phyloP scores from a whole-genome alignment of 2,113 vertebrate genomes.

The Petrocephalus microphthalmus region DNA sequence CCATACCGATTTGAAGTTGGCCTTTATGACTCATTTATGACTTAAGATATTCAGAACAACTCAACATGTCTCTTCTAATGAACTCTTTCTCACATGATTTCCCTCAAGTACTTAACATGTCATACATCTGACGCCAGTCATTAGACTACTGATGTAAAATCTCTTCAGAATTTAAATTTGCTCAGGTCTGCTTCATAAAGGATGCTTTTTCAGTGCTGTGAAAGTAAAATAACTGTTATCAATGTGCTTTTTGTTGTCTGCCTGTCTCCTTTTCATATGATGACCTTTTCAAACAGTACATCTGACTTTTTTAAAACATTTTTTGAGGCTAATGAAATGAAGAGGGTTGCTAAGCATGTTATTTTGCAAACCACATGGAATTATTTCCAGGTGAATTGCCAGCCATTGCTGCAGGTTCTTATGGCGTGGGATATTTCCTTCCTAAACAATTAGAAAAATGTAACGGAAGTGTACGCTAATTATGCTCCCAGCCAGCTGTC shows the following conservation, averaged over 20 bases:
- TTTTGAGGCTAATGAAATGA: background rate
- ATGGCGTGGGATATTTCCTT: background rate
- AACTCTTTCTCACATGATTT: background rate
- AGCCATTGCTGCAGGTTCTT: background rate
- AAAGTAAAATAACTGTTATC: background rate
- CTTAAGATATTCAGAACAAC: background rate
- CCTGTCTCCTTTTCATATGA: background rate
- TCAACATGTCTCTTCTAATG: background rate
- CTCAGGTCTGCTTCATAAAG: background rate
- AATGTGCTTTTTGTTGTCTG: background rate
- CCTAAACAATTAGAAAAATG: background rate
- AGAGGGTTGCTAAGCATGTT: background rate
- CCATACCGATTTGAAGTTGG: background rate
- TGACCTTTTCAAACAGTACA: background rate
- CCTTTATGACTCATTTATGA: background rate
- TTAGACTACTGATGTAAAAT: background rate
- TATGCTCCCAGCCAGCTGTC: background rate
- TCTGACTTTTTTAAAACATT: background rate
- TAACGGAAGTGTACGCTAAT: background rate
- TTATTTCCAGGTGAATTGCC: background rate
- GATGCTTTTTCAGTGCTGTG: background rate
- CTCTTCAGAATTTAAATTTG: background rate
- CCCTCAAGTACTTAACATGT: background rate
- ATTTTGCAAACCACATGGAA: background rate
- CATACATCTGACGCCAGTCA: background rate